Evolutionary conservation across 2,888 invertebrate genomes (phyloP).

Genomic region (Caenorhabditis japonica): DNA sequence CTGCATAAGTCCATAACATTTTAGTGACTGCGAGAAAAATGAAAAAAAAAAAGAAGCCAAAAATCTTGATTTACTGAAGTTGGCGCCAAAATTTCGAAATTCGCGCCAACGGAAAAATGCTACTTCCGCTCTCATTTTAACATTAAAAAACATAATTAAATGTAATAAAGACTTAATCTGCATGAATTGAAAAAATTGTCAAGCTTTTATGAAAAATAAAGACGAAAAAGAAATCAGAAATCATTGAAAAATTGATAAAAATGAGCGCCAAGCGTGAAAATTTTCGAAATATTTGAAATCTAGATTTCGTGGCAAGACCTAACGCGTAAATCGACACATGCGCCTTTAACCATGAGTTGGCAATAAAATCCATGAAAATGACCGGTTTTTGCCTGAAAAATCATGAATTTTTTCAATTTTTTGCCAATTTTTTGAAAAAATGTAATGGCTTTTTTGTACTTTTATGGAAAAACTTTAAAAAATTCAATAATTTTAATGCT

Average conservation of each 20-base stretch:
- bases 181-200: no score
- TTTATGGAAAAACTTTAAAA: no score
- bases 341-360: slow-evolving; percentile 52
- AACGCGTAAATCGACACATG: slow-evolving; percentile 28
- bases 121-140: no score
- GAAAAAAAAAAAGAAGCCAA: no score
- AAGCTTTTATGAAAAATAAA: background rate
- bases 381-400: slow-evolving; percentile 6
- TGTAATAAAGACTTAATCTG: no score
- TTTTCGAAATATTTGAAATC: slow-evolving; percentile 25
- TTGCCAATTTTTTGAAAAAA: slow-evolving; percentile 3
- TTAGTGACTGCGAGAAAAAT: no score
- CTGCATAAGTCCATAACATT: no score
- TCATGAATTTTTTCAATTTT: slow-evolving; percentile 7
- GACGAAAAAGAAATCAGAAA: background rate
- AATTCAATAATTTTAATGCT: no score
- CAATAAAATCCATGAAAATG: slow-evolving; percentile 22
- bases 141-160: no score
- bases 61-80: no score
- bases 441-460: background rate
- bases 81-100: slow-evolving; percentile 1
- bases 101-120: background rate
- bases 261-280: slow-evolving; percentile 12
- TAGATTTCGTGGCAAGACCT: slow-evolving; percentile 37
- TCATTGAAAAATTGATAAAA: slow-evolving; percentile 6